Conservation (phyloP, 2,797 vertebrate genomes). For the Avahi laniger region DNA sequence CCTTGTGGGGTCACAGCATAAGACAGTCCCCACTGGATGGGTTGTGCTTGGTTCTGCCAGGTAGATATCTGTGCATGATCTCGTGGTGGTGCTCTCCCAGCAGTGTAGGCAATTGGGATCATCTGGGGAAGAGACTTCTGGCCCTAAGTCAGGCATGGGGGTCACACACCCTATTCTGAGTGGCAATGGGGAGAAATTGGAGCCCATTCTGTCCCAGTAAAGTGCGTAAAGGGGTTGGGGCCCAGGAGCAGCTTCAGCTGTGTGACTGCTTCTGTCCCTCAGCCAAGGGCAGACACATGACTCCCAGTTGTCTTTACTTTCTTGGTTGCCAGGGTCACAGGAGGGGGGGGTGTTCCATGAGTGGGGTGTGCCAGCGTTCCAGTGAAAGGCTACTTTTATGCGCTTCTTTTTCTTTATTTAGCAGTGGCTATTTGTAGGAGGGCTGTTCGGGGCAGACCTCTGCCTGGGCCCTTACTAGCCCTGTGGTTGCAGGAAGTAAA, state of each 20-base stretch:
- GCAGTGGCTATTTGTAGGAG: background rate
- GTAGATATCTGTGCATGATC: background rate
- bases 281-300: slow-evolving; percentile 63
- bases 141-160: background rate
- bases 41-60: background rate
- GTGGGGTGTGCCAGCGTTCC: background rate
- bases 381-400: background rate
- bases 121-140: background rate
- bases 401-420: background rate
- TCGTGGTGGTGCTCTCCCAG: background rate
- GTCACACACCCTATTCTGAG: background rate
- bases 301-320: slow-evolving; percentile 38
- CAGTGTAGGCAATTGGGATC: background rate
- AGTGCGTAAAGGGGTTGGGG: background rate
- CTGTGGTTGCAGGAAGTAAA: slow-evolving; percentile 93
- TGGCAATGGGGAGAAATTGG: background rate
- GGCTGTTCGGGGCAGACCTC: background rate
- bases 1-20: background rate
- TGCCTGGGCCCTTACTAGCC: background rate
- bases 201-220: slow-evolving; percentile 10
- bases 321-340: slow-evolving; percentile 65
- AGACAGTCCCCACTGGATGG: background rate
- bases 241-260: slow-evolving; percentile 1
- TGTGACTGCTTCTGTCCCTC: background rate
- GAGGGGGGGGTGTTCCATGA: background rate